phyloP scores from a whole-genome alignment of 2,797 vertebrate genomes.

The Gila robusta region DNA sequence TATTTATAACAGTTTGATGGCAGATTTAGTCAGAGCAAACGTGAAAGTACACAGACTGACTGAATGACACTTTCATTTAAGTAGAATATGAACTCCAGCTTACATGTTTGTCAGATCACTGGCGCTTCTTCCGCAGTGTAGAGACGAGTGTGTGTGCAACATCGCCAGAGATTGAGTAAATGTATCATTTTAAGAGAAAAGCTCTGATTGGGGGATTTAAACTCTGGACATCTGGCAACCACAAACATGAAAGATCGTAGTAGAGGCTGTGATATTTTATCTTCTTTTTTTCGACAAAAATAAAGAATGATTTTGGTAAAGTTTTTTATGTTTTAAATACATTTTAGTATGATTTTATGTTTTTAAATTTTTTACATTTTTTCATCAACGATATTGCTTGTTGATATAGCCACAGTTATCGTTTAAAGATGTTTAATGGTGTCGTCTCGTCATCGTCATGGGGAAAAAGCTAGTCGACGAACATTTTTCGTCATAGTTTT shows the following conservation, averaged over 20 bases:
- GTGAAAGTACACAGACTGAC: neutral
- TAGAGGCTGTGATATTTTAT: neutral
- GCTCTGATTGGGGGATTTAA: neutral
- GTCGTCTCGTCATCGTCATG: no score
- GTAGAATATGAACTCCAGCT: neutral
- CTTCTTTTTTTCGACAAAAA: no score
- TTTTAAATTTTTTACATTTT: no score
- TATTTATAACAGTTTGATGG: neutral
- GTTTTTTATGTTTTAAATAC: no score
- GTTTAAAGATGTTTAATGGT: no score
- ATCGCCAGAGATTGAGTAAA: neutral
- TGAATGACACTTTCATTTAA: neutral
- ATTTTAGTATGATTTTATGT: no score
- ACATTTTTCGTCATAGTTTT: neutral
- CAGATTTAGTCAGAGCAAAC: neutral
- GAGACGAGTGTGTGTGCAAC: neutral
- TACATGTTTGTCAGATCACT: neutral
- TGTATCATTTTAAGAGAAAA: neutral
- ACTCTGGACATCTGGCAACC: neutral
- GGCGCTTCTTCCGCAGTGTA: neutral
- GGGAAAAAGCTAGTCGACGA: no score
- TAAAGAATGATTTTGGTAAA: no score
- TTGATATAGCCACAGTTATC: neutral
- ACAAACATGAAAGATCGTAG: neutral
- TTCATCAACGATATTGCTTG: no score